Evolutionary conservation across 2,113 vertebrate genomes (phyloP).

Genomic region (Ceyx melanurus): DNA sequence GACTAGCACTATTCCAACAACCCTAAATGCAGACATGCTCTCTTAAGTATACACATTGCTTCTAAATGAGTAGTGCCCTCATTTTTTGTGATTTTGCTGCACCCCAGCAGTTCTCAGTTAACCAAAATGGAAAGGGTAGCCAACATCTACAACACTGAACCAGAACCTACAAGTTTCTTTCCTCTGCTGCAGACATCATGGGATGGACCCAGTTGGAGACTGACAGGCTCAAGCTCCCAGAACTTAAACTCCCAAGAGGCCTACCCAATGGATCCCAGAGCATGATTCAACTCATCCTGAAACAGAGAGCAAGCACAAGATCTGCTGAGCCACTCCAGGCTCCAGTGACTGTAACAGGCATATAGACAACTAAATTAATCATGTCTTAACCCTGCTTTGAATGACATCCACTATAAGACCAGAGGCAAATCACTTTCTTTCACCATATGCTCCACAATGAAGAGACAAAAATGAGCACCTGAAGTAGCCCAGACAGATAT

Average conservation of each 20-base stretch:
- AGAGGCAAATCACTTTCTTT: background rate
- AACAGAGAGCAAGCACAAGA: background rate
- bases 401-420: background rate
- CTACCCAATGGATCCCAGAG: background rate
- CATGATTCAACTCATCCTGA: background rate
- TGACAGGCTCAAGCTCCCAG: background rate
- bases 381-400: background rate
- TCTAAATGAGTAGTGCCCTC: background rate
- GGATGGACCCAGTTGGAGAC: background rate
- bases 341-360: background rate
- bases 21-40: background rate
- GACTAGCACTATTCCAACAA: background rate
- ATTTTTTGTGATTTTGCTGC: background rate
- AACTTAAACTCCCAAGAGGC: background rate
- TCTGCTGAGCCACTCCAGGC: background rate
- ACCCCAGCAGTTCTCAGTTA: background rate
- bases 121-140: background rate
- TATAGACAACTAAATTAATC: background rate
- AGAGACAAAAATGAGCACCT: background rate
- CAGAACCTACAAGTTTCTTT: background rate
- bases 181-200: background rate
- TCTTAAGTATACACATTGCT: background rate
- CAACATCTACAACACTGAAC: background rate
- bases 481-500: background rate
- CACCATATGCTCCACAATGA: background rate